Conservation (phyloP, 2,888 invertebrate species). For the Cetonia aurata region DNA sequence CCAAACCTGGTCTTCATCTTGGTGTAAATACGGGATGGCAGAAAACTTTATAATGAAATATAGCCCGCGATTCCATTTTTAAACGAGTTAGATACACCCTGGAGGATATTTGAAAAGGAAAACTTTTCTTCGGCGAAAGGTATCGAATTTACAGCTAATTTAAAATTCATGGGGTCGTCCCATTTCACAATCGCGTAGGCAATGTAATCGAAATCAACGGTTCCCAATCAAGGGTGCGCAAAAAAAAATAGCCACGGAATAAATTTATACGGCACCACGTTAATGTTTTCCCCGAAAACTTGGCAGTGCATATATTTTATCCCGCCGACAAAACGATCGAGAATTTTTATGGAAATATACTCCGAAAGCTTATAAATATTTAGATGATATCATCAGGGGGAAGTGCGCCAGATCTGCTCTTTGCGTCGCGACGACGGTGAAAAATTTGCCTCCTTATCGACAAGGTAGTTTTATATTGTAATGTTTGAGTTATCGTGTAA, state of each 20-base stretch:
- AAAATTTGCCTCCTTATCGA: too few species aligned
- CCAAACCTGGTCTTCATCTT: too few species aligned
- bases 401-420: neutral
- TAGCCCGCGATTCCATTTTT: too few species aligned
- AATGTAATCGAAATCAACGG: conserved; percentile 29
- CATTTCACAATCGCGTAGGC: conserved; percentile 4
- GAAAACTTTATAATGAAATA: too few species aligned
- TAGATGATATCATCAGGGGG: conserved; percentile 29
- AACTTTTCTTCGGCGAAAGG: too few species aligned
- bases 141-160: too few species aligned
- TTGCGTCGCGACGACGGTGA: too few species aligned
- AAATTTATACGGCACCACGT: conserved; percentile 28
- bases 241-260: conserved; percentile 36
- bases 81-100: too few species aligned
- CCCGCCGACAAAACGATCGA: conserved; percentile 24
- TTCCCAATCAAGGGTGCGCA: conserved; percentile 21
- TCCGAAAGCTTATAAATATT: conserved; percentile 36
- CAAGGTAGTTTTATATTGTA: too few species aligned
- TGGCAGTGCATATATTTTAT: conserved; percentile 32
- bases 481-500: too few species aligned
- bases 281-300: conserved; percentile 29
- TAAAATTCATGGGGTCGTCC: conserved; percentile 6
- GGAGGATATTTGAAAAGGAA: too few species aligned
- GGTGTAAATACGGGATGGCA: too few species aligned
- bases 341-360: conserved; percentile 38